Percentiles rank a stretch among this genome's conserved stretches.
These are phyloP conservation scores for Tauraco hartlaubi DNA, from an alignment of 2,797 vertebrate genomes.

Conservation along the genomic window DNA sequence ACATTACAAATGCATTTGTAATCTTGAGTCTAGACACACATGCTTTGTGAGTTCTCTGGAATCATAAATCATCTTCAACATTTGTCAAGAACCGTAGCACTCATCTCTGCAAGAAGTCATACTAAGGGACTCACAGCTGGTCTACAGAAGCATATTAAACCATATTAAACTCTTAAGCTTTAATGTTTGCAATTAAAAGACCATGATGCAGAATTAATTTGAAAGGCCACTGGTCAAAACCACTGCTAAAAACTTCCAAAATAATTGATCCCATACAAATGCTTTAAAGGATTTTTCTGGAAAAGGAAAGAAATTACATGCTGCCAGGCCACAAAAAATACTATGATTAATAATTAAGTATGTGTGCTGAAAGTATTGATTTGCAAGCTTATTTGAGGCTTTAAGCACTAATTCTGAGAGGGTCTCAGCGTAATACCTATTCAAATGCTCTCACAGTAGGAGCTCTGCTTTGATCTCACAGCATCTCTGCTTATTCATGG, in stretches of 20 bases:
- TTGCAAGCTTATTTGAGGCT: background rate
- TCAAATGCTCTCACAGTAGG: background rate
- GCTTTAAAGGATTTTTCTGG: background rate
- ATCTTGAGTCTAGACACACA: background rate
- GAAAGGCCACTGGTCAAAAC: background rate
- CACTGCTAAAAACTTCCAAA: background rate
- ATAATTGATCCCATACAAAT: background rate
- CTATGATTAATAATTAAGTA: background rate
- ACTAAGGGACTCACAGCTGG: background rate
- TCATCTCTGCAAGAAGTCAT: background rate
- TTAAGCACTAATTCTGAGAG: background rate
- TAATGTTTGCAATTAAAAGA: background rate
- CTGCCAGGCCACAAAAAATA: background rate
- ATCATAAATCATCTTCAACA: background rate
- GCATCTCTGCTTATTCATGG: background rate
- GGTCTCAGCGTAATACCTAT: background rate
- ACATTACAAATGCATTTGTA: background rate
- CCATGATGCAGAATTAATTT: background rate
- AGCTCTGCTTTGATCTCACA: background rate
- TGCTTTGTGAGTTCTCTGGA: background rate
- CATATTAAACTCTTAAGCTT: background rate
- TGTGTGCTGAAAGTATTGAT: background rate
- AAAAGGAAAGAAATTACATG: background rate
- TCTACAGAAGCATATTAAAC: background rate
- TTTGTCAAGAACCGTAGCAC: background rate